Evolutionary conservation across 2,797 vertebrate genomes (phyloP).

Genomic region (Lacerta bilineata): DNA sequence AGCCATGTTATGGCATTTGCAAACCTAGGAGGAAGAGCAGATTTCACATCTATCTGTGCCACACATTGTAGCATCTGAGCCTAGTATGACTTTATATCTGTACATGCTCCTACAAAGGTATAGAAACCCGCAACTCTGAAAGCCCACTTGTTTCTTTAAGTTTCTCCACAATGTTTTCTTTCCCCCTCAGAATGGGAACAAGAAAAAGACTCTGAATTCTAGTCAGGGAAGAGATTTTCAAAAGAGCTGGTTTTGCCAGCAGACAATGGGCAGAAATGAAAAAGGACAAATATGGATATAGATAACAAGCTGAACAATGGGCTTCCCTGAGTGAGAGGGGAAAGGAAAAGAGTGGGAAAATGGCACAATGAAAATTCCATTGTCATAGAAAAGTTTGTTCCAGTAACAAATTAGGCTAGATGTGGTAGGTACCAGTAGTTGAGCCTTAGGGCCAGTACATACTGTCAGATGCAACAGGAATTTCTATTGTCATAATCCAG

Average conservation of each 20-base stretch:
- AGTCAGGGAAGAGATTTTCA: neutral
- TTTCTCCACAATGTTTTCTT: neutral
- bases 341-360: conserved; percentile 16
- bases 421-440: neutral
- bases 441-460: neutral
- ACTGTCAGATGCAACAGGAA: neutral
- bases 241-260: neutral
- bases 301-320: neutral
- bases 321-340: neutral
- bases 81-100: neutral
- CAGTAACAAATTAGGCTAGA: neutral
- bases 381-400: neutral
- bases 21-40: neutral
- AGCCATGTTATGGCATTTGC: neutral
- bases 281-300: no score
- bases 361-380: neutral
- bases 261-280: neutral
- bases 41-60: neutral
- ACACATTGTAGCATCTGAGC: neutral
- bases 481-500: neutral
- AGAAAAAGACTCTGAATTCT: neutral
- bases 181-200: neutral
- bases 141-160: neutral
- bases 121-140: neutral
- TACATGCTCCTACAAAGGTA: neutral